Evolutionary conservation across 2,888 invertebrate genomes (phyloP).

Genomic region (Gibbula magus): DNA sequence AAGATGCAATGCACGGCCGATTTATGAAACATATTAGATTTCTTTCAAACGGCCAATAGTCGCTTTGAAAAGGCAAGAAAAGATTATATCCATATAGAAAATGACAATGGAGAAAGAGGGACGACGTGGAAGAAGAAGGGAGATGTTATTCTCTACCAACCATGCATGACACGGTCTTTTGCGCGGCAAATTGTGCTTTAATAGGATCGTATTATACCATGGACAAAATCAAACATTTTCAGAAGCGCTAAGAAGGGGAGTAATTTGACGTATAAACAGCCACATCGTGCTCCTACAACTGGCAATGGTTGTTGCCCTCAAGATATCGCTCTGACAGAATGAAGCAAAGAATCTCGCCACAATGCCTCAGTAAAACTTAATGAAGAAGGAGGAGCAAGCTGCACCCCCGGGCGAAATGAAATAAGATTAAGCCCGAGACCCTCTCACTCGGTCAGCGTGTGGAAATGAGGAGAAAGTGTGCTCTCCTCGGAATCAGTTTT

Average conservation of each 20-base stretch:
- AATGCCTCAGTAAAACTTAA: conserved; percentile 7
- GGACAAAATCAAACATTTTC: conserved; percentile 21
- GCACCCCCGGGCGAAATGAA: background rate
- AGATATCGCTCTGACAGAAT: conserved; percentile 7
- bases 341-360: conserved; percentile 4
- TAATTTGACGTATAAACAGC: conserved; percentile 24
- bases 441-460: background rate
- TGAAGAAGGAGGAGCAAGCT: conserved; percentile 18
- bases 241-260: conserved; percentile 9
- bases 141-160: conserved; percentile 7
- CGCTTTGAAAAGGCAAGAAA: conserved; percentile 23
- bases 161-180: background rate
- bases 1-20: conserved; percentile 15
- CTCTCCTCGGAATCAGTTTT: conserved; percentile 4
- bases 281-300: background rate
- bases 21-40: conserved; percentile 24
- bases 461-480: background rate
- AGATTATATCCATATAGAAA: conserved; percentile 21
- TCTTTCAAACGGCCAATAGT: conserved; percentile 23
- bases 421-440: conserved; percentile 5
- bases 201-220: conserved; percentile 20
- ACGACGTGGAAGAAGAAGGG: background rate
- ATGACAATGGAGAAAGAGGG: background rate
- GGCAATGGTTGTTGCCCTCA: background rate
- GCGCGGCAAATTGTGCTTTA: conserved; percentile 17